Percentiles rank a stretch among this genome's conserved stretches.
Evolutionary conservation across 2,888 invertebrate species (phyloP).

Genomic region (Rhagonycha lutea): DNA sequence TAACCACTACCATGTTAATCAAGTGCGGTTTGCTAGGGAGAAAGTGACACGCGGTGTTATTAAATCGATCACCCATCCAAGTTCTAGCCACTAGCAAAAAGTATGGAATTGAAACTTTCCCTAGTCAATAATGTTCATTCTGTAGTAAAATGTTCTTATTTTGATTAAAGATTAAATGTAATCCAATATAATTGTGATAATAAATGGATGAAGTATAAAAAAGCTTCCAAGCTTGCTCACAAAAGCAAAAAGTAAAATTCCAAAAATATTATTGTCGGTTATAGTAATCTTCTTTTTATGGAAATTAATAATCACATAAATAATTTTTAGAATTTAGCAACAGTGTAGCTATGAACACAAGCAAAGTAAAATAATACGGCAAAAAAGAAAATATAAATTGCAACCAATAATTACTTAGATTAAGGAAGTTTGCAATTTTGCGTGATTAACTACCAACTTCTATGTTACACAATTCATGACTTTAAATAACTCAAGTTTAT

Average conservation of each 20-base stretch:
- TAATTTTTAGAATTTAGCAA: background rate
- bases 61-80: no score
- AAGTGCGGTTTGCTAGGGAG: no score
- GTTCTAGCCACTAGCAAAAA: background rate
- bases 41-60: no score
- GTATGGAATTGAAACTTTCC: background rate
- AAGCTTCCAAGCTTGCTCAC: background rate
- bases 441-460: background rate
- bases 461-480: background rate
- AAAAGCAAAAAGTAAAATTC: background rate
- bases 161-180: background rate
- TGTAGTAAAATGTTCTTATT: background rate
- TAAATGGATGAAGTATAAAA: background rate
- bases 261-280: background rate
- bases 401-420: background rate
- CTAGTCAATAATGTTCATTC: background rate
- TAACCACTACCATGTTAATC: no score
- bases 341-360: background rate
- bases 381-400: background rate
- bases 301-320: background rate
- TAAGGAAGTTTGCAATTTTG: background rate
- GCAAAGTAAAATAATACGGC: background rate
- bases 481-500: background rate
- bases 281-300: background rate
- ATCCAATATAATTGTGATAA: background rate